A percentile compares a stretch with the other conserved stretches of the same genome.
Evolutionary conservation across 2,113 vertebrate genomes (phyloP).

Genomic region (Prolemur simus): DNA sequence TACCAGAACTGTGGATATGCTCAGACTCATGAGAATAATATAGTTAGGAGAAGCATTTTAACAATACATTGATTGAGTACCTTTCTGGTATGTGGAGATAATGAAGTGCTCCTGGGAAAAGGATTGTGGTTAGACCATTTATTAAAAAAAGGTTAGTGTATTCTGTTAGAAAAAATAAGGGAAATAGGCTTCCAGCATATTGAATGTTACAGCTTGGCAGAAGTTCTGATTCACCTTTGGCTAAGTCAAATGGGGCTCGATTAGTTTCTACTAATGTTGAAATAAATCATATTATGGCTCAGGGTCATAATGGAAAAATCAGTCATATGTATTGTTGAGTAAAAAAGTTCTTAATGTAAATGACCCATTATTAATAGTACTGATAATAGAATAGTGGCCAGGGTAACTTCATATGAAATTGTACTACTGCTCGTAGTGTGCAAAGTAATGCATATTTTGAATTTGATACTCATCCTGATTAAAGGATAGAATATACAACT

Average conservation of each 20-base stretch:
- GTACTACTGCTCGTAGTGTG: no score
- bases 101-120: neutral
- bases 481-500: fast-evolving
- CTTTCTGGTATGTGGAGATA: no score
- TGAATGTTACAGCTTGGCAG: fast-evolving
- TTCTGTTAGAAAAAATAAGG: neutral
- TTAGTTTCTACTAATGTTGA: fast-evolving
- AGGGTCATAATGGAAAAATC: fast-evolving
- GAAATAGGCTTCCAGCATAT: fast-evolving
- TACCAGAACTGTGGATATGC: neutral
- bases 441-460: neutral
- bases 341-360: fast-evolving
- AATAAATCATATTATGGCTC: fast-evolving
- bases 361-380: fast-evolving
- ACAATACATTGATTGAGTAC: no score
- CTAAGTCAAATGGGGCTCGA: fast-evolving
- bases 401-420: no score
- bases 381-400: fast-evolving
- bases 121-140: fast-evolving
- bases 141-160: neutral
- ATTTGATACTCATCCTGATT: neutral
- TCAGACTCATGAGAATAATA: neutral
- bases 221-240: neutral
- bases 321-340: fast-evolving
- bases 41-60: neutral